phyloP scores from a whole-genome alignment of 2,113 vertebrate species.

The Neodontobutis hainanensis region DNA sequence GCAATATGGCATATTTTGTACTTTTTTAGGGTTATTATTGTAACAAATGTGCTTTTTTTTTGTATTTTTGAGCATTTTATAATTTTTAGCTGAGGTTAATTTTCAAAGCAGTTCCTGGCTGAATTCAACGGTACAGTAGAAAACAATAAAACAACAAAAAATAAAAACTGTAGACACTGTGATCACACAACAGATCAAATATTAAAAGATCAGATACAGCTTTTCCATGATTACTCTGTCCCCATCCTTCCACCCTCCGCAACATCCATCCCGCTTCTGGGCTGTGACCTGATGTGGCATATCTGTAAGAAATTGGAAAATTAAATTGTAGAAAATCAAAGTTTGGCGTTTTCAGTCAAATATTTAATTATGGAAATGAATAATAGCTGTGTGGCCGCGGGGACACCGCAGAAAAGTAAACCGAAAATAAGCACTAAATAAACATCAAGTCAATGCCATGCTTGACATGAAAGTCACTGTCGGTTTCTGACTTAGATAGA shows the following conservation, averaged over 20 bases:
- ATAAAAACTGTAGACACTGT: too few species aligned
- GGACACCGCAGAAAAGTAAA: conserved; percentile 55
- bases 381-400: conserved; percentile 58
- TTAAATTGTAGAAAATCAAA: conserved; percentile 70
- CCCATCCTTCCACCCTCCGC: conserved; percentile 41
- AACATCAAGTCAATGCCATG: conserved; percentile 55
- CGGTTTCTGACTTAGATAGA: conserved; percentile 25
- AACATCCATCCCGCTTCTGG: conserved; percentile 27
- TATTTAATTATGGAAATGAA: conserved; percentile 71
- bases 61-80: neutral
- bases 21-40: too few species aligned
- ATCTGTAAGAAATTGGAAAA: conserved; percentile 72
- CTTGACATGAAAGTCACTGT: conserved; percentile 44
- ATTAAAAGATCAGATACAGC: conserved; percentile 22
- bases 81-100: neutral
- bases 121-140: neutral
- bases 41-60: too few species aligned
- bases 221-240: conserved; percentile 50
- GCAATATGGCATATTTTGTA: too few species aligned
- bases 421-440: conserved; percentile 64
- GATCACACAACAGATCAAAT: too few species aligned
- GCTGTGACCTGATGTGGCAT: conserved; percentile 59
- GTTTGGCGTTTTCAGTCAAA: conserved; percentile 69
- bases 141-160: neutral
- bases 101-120: neutral